These are phyloP conservation scores for Falco concolor DNA, from an alignment of 2,797 vertebrate species.

Conservation along the genomic window DNA sequence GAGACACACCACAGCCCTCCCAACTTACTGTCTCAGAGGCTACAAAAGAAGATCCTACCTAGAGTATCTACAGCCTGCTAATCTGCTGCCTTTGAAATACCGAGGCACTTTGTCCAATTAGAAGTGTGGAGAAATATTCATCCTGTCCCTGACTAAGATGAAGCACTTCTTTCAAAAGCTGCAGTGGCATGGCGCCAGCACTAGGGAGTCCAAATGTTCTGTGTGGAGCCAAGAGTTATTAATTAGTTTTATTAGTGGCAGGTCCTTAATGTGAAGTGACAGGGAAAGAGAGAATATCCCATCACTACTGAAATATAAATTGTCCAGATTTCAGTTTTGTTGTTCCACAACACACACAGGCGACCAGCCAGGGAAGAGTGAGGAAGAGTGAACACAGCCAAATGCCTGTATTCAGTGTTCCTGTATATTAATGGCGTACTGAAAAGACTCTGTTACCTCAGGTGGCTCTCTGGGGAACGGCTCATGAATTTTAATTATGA, in stretches of 20 bases:
- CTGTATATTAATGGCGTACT: constrained; percentile 65
- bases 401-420: constrained; percentile 64
- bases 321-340: constrained; percentile 72
- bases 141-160: constrained; percentile 91
- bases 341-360: constrained; percentile 68
- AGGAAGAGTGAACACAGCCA: constrained; percentile 59
- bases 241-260: constrained; percentile 89
- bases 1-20: not conserved
- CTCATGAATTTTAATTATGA: constrained; percentile 65
- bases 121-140: constrained; percentile 87
- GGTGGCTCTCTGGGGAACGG: constrained; percentile 65
- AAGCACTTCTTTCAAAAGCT: constrained; percentile 89
- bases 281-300: constrained; percentile 79
- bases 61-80: constrained; percentile 70
- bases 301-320: constrained; percentile 76
- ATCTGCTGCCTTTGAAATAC: constrained; percentile 80
- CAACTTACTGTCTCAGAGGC: not conserved
- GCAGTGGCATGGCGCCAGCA: constrained; percentile 80
- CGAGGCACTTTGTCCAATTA: constrained; percentile 94
- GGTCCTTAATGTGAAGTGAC: constrained; percentile 85
- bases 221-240: constrained; percentile 86
- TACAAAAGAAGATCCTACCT: not conserved
- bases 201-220: constrained; percentile 80
- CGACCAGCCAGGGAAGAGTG: constrained; percentile 63
- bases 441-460: constrained; percentile 70